Evolutionary conservation across 2,797 vertebrate species (phyloP).

Genomic region (Leucoraja ocellata): DNA sequence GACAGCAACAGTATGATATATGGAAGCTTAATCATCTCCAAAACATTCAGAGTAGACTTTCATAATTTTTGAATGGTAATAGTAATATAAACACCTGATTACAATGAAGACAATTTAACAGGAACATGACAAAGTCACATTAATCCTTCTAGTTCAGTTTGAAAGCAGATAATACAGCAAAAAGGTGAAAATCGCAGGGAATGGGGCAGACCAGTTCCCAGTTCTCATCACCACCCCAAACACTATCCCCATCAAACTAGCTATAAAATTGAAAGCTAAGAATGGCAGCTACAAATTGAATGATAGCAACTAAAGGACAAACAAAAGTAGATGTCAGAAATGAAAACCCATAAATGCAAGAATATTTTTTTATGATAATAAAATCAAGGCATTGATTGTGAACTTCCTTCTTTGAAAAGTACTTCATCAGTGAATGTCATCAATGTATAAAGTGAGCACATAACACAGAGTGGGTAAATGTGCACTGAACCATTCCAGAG

Average conservation of each 20-base stretch:
- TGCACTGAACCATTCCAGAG: background rate
- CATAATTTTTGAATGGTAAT: background rate
- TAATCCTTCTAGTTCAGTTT: background rate
- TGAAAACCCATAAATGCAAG: background rate
- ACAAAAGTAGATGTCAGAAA: background rate
- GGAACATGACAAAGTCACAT: background rate
- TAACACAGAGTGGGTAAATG: background rate
- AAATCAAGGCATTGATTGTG: background rate
- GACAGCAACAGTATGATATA: too few relatives aligned
- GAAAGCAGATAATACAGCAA: too few relatives aligned
- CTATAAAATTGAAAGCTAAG: background rate
- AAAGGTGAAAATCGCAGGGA: background rate
- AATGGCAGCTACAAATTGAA: background rate
- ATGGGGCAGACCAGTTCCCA: background rate
- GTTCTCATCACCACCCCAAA: background rate
- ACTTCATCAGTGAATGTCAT: background rate
- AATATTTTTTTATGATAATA: background rate
- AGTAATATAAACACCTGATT: background rate
- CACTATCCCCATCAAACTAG: background rate
- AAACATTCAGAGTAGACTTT: background rate
- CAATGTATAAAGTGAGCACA: background rate
- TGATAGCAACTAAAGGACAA: background rate
- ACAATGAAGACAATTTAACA: background rate
- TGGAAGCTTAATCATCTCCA: too few relatives aligned
- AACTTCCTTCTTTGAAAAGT: background rate